A percentile compares a stretch with the other conserved stretches of the same genome.
These are phyloP conservation scores for Aleiodes leptofemur DNA, from an alignment of 2,888 invertebrate genomes.

Conservation along the genomic window DNA sequence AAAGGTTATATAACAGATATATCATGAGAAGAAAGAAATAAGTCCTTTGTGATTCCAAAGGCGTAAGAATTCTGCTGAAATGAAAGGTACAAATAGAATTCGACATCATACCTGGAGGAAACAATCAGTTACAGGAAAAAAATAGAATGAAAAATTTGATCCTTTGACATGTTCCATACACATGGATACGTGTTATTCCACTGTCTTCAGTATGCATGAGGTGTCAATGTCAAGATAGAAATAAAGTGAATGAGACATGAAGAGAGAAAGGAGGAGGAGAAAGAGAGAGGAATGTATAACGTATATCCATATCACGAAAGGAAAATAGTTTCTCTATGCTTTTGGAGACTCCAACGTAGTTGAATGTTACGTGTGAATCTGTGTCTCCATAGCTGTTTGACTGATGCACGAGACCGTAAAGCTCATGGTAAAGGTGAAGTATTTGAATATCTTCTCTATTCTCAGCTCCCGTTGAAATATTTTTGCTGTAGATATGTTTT, in stretches of 20 bases:
- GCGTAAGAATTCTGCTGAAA: too few relatives aligned
- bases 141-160: conserved; percentile 1
- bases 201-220: conserved; percentile 30
- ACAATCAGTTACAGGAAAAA: conserved; percentile 1
- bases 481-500: not conserved
- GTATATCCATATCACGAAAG: conserved; percentile 10
- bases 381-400: conserved; percentile 17
- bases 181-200: conserved; percentile 1
- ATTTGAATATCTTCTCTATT: conserved; percentile 5
- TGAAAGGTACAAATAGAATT: not conserved
- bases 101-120: not conserved
- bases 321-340: conserved; percentile 28
- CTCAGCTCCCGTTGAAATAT: conserved; percentile 11
- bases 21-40: too few relatives aligned
- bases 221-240: conserved; percentile 6
- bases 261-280: not conserved
- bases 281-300: conserved; percentile 5
- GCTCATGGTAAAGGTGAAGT: not conserved
- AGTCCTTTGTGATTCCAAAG: too few relatives aligned
- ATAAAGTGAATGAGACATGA: not conserved
- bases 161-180: conserved; percentile 17
- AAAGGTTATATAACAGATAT: too few relatives aligned
- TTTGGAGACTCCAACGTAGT: not conserved
- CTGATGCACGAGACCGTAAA: conserved; percentile 6
- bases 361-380: conserved; percentile 15